Conservation (phyloP, 53 echinoderm and acorn worm genomes). For the Glandiceps talaboti region DNA sequence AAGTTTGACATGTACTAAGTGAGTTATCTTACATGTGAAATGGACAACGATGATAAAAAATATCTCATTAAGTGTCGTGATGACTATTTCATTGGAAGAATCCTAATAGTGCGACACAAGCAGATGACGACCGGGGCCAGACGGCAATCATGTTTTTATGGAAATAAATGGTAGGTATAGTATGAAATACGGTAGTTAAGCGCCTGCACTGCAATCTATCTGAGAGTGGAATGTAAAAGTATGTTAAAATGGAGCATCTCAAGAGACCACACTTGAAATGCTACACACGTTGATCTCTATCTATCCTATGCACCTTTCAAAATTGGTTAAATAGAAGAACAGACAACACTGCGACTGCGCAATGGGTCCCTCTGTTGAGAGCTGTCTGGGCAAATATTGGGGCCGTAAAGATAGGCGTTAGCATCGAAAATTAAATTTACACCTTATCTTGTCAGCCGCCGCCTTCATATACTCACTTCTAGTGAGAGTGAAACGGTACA, state of each 20-base stretch:
- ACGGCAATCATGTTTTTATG: neutral
- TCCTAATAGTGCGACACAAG: neutral
- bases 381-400: neutral
- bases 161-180: neutral
- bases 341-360: neutral
- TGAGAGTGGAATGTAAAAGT: neutral
- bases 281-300: neutral
- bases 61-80: neutral
- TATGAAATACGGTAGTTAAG: neutral
- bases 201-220: neutral
- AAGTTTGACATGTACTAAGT: too few relatives aligned
- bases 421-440: neutral
- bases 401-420: neutral
- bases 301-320: neutral
- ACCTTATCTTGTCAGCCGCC: neutral
- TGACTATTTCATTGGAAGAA: neutral
- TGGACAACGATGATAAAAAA: neutral
- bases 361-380: neutral
- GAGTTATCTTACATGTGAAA: too few relatives aligned
- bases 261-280: neutral
- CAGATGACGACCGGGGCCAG: neutral
- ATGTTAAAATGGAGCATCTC: neutral
- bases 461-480: neutral
- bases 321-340: neutral
- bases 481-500: neutral